Evolutionary conservation across 1,140 invertebrate species (phyloP).

Genomic region (silkworm (Bombyx mori)): ASM3026992v2 NC_085112.1:5122501-5123000

Average conservation of each 20-base stretch:
- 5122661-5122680: too few relatives aligned
- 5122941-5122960: conserved; percentile 9
- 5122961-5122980: conserved; percentile 24
- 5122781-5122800: conserved; percentile 18
- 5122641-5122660: too few relatives aligned
- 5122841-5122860: conserved; percentile 26
- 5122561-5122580: too few relatives aligned
- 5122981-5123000: conserved; percentile 22
- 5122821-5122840: conserved; percentile 64
- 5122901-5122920: conserved; percentile 51
- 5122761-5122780: background rate
- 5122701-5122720: too few relatives aligned
- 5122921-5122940: conserved; percentile 18
- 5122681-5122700: too few relatives aligned
- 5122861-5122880: conserved; percentile 66
- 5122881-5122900: conserved; percentile 47
- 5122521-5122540: background rate
- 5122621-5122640: too few relatives aligned
- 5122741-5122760: too few relatives aligned
- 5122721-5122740: too few relatives aligned
- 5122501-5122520: background rate
- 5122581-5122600: too few relatives aligned
- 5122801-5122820: conserved; percentile 22
- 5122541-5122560: too few relatives aligned
- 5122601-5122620: too few relatives aligned